Evolutionary conservation across 92 coral and sea anemone genomes (phyloP), one percentile per base, ranked within the genome.

Genomic region (Heliopora coerulea): DNA sequence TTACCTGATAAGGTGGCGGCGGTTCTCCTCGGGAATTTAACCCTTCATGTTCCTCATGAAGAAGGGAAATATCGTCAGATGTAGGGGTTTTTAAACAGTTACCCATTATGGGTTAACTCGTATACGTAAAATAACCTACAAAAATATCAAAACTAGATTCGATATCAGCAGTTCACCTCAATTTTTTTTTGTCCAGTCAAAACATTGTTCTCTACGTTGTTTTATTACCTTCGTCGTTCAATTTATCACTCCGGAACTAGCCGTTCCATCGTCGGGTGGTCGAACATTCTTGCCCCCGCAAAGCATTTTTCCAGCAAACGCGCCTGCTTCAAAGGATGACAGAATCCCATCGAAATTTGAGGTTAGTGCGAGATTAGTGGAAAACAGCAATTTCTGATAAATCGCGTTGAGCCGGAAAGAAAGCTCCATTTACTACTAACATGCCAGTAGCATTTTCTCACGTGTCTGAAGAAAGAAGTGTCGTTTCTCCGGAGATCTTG

Each of bases 1-100:
- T 59, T 59, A 93, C 98, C 86, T 93, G 98, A 83, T 93, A 93
- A 72, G 98, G 98, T 84, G 98, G 98, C 54, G 96, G 96, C 39
- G 96, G 96, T 83, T 93, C 96, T 73, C 95, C 96, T 54, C 81
- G 97, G 46, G 98, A 83, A 84, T 93, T 96, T 59, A 88, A 66
- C 54, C 85, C 88, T 62, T 91, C 98, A 28, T 70, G 77, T 78
- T 93, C 98, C 72, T 88, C 98, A 68, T 88, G 98, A 63, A 93
- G 69, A 59, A 93, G 87, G 25, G 98, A 93, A 83, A 93, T 93
- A 78, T 93, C 98, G 73, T 93, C 98, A 57, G 91, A 96, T 18
- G 93, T 91, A 72, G 98, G 75, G 78, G 86, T 73, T 85, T 88
- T 90, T 54, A 93, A 73, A 70, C 98, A 93, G 87, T 93, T 93